phyloP scores from a whole-genome alignment of 2,888 invertebrate genomes.

The Poecilus cupreus region DNA sequence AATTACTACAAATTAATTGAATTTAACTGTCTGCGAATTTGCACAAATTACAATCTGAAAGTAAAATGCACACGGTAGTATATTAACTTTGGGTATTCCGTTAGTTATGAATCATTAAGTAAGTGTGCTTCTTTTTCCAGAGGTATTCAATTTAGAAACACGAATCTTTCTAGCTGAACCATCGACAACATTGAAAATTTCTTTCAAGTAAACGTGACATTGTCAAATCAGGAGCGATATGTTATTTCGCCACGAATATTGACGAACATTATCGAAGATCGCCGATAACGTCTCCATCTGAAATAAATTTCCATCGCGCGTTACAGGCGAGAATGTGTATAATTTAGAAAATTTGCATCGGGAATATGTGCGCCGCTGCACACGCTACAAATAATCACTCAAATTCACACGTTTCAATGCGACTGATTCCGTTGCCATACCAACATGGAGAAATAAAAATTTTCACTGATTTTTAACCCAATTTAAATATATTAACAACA shows the following conservation, averaged over 20 bases:
- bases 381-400: slow-evolving; percentile 12
- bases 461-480: background rate
- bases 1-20: no score
- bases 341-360: slow-evolving; percentile 52
- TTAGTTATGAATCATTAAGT: no score
- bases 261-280: slow-evolving; percentile 35
- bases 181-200: slow-evolving; percentile 12
- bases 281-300: slow-evolving; percentile 40
- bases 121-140: no score
- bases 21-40: no score
- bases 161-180: background rate
- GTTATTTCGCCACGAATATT: slow-evolving; percentile 34
- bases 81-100: no score
- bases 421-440: slow-evolving; percentile 17
- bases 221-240: slow-evolving; percentile 38
- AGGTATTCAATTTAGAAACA: background rate
- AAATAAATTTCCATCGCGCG: slow-evolving; percentile 44
- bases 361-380: slow-evolving; percentile 40
- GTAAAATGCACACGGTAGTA: no score
- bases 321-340: slow-evolving; percentile 43
- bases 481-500: background rate
- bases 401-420: slow-evolving; percentile 15
- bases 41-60: no score
- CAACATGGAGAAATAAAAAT: background rate
- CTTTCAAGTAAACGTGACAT: slow-evolving; percentile 13